phyloP scores from a whole-genome alignment of 2,888 invertebrate genomes.

The Leptinotarsa tumamoca region DNA sequence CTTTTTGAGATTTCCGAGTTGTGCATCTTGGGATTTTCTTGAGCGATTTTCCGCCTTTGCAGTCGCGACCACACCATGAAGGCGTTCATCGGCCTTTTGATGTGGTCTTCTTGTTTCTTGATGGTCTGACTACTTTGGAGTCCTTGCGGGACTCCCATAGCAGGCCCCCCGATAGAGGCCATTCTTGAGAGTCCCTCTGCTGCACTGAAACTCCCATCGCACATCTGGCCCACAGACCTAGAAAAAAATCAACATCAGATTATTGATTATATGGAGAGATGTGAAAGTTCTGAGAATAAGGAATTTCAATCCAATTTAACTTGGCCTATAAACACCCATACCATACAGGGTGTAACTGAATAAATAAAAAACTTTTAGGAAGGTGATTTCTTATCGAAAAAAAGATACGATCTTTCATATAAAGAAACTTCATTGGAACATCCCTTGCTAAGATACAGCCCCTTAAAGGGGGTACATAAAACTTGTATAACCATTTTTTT shows the following conservation, averaged over 20 bases:
- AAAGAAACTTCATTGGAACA: too few species aligned
- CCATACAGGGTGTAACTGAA: too few species aligned
- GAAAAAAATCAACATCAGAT: conserved; percentile 7
- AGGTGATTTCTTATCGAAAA: too few species aligned
- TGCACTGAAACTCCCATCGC: conserved; percentile 75
- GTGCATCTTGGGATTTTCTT: conserved; percentile 99
- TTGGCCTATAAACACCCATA: too few species aligned
- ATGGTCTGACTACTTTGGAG: conserved; percentile 68
- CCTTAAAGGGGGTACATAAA: too few species aligned
- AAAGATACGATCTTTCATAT: too few species aligned
- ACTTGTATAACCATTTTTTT: too few species aligned
- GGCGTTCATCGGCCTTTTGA: conserved; percentile 98
- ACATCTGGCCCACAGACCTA: conserved; percentile 70
- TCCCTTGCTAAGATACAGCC: too few species aligned
- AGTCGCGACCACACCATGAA: conserved; percentile 98
- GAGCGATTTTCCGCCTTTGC: conserved; percentile 93
- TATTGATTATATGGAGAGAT: too few species aligned
- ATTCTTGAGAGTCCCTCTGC: conserved; percentile 74
- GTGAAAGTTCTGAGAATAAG: too few species aligned
- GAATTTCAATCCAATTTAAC: too few species aligned
- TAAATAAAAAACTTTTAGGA: too few species aligned
- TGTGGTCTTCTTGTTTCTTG: conserved; percentile 84
- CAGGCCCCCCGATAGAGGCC: conserved; percentile 70
- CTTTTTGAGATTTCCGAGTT: conserved; percentile 96
- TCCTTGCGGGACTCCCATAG: conserved; percentile 71